These are phyloP conservation scores for Oasisia sp. DNA, from an alignment of 2,888 invertebrate genomes.

Conservation along the genomic window DNA sequence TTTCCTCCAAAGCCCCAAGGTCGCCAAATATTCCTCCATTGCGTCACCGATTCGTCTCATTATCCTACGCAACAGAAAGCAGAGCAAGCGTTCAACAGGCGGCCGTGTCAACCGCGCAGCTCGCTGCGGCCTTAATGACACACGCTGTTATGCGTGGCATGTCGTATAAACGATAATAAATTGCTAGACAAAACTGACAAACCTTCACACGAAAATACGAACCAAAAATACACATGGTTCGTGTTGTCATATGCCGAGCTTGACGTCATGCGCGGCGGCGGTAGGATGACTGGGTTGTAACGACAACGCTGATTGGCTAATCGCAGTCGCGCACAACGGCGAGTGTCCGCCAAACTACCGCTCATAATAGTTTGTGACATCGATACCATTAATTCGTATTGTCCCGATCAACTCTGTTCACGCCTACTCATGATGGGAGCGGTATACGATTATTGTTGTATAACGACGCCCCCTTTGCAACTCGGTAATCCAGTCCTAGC, in stretches of 20 bases:
- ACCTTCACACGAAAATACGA: background rate
- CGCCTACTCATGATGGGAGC: background rate
- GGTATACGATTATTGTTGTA: background rate
- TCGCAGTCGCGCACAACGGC: background rate
- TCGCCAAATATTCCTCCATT: conserved; percentile 37
- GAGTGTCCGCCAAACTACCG: background rate
- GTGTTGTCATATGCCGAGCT: conserved; percentile 6
- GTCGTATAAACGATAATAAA: background rate
- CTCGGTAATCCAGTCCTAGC: background rate
- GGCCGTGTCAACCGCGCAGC: background rate
- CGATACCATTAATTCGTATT: background rate
- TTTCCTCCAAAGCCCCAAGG: conserved; percentile 84
- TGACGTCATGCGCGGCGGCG: background rate
- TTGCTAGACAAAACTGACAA: conserved; percentile 17
- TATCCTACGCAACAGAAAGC: conserved; percentile 1
- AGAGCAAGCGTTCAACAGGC: background rate
- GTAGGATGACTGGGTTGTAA: background rate
- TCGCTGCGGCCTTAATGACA: background rate
- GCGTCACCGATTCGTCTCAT: background rate
- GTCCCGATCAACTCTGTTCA: background rate
- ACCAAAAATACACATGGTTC: background rate
- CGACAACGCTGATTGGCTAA: background rate
- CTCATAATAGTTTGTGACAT: background rate
- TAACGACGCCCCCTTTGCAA: background rate
- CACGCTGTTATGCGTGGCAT: background rate